These are phyloP conservation scores for Drosophila teissieri DNA, from an alignment of 1,140 invertebrate species.

Conservation along the genomic window DNA sequence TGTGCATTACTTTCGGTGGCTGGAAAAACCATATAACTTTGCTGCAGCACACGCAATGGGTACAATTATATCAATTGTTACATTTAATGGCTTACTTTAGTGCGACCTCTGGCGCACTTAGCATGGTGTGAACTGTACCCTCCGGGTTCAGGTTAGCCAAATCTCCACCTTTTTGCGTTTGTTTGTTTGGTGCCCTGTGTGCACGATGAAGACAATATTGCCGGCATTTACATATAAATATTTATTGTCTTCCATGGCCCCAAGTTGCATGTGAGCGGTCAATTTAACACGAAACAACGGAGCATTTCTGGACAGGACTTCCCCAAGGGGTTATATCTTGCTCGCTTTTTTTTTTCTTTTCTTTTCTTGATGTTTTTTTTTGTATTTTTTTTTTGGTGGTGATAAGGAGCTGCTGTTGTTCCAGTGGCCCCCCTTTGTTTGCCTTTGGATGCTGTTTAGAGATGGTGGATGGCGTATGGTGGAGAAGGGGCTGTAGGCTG, in stretches of 20 bases:
- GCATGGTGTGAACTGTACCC: slow-evolving; percentile 65
- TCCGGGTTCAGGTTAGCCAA: slow-evolving; percentile 22
- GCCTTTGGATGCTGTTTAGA: slow-evolving; percentile 31
- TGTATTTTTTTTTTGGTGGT: slow-evolving; percentile 2
- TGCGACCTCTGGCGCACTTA: slow-evolving; percentile 11
- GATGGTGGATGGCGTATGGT: background rate
- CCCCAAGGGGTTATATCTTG: slow-evolving; percentile 49
- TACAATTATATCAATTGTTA: slow-evolving; percentile 16
- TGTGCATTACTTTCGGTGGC: too few species aligned
- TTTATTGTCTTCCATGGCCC: slow-evolving; percentile 54
- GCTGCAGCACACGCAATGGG: background rate
- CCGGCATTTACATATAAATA: slow-evolving; percentile 52
- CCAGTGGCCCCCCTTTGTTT: slow-evolving; percentile 54
- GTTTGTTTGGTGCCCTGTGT: too few species aligned
- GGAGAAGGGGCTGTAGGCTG: background rate
- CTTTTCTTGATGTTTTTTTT: too few species aligned
- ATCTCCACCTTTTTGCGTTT: background rate
- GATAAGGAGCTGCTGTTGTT: slow-evolving; percentile 63
- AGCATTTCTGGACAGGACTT: slow-evolving; percentile 23
- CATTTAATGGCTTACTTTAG: slow-evolving; percentile 25
- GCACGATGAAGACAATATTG: slow-evolving; percentile 35
- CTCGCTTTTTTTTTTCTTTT: too few species aligned
- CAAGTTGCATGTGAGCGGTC: slow-evolving; percentile 72
- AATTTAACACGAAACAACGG: slow-evolving; percentile 51
- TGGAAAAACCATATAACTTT: background rate